Evolutionary conservation across 2,888 invertebrate species (phyloP).

Genomic region (Prenolepis imparis): DNA sequence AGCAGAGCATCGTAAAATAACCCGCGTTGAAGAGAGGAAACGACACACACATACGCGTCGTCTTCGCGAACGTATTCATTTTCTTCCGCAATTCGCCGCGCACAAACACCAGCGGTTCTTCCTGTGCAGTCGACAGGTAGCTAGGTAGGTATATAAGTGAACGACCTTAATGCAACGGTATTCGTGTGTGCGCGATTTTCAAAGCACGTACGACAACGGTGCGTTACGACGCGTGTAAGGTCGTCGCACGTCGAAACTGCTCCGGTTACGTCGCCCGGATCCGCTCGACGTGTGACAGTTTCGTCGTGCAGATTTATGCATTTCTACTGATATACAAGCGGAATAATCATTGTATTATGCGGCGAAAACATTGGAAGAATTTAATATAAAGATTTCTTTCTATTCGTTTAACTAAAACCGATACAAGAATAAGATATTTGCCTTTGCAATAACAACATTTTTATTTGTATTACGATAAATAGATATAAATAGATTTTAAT

Average conservation of each 20-base stretch:
- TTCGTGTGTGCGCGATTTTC: slow-evolving; percentile 56
- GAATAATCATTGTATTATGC: background rate
- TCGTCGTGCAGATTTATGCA: background rate
- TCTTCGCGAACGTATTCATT: slow-evolving; percentile 21
- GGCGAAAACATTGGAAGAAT: background rate
- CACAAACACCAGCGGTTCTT: slow-evolving; percentile 31
- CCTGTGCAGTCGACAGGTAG: slow-evolving; percentile 55
- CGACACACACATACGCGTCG: background rate
- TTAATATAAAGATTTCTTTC: slow-evolving; percentile 1
- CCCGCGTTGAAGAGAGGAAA: background rate
- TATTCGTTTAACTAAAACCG: background rate
- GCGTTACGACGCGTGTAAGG: slow-evolving; percentile 21
- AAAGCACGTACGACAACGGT: slow-evolving; percentile 45
- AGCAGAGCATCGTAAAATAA: slow-evolving; percentile 9
- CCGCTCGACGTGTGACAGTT: background rate
- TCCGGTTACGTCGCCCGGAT: slow-evolving; percentile 26
- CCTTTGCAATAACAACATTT: background rate
- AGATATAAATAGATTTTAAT: background rate
- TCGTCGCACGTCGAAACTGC: slow-evolving; percentile 34
- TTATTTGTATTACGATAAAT: background rate
- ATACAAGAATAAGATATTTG: background rate
- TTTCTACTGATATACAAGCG: background rate
- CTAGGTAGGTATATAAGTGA: slow-evolving; percentile 66
- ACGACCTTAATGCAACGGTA: slow-evolving; percentile 69
- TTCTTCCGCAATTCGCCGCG: slow-evolving; percentile 20